Percentiles rank a stretch among this genome's conserved stretches.
Evolutionary conservation across 92 coral and sea anemone species (phyloP).

Genomic region (Heliopora coerulea): DNA sequence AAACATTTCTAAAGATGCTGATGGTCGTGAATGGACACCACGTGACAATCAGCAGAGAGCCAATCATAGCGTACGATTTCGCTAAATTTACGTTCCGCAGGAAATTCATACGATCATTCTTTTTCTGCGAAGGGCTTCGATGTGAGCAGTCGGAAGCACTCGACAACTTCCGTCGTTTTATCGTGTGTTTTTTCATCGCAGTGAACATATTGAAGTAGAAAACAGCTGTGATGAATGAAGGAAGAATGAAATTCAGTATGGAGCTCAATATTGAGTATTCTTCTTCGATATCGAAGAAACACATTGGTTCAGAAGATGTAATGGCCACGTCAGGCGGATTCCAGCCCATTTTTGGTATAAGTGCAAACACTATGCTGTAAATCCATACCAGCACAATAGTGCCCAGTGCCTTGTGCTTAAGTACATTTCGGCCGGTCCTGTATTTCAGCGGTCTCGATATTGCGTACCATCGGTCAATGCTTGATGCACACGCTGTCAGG

Average conservation of each 20-base stretch:
- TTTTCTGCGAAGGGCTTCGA: constrained; percentile 7
- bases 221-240: constrained; percentile 68
- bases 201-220: constrained; percentile 67
- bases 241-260: constrained; percentile 76
- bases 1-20: constrained; percentile 12
- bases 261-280: constrained; percentile 81
- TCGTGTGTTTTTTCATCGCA: constrained; percentile 35
- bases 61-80: constrained; percentile 24
- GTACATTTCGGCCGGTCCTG: constrained; percentile 71
- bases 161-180: constrained; percentile 7
- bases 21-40: constrained; percentile 27
- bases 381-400: constrained; percentile 73
- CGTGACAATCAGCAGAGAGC: constrained; percentile 28
- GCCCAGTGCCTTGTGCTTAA: constrained; percentile 67
- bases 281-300: constrained; percentile 67
- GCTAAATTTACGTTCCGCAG: constrained; percentile 17
- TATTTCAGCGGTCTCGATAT: constrained; percentile 79
- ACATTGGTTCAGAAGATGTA: neutral
- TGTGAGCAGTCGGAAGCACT: constrained; percentile 14
- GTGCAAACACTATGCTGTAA: constrained; percentile 73
- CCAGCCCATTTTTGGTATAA: constrained; percentile 90
- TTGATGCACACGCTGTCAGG: constrained; percentile 78
- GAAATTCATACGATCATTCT: constrained; percentile 9
- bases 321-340: constrained; percentile 41
- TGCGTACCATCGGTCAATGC: constrained; percentile 89